Conservation (phyloP, 2,888 invertebrate genomes). For the Urechis unicinctus region DNA sequence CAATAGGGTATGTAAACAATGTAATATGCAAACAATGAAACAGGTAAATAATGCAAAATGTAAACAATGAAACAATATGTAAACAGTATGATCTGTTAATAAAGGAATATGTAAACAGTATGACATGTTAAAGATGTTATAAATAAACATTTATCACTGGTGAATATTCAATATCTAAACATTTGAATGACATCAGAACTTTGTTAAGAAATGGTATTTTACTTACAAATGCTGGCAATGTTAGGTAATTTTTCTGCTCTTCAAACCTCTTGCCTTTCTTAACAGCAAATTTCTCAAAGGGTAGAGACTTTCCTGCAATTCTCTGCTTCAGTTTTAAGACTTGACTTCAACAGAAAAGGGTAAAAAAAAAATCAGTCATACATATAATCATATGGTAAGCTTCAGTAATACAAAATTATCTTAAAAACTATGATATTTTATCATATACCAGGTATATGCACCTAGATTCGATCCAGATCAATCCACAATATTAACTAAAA, state of each 20-base stretch:
- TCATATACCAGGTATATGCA: neutral
- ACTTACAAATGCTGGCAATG: slow-evolving; percentile 68
- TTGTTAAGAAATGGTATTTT: no score
- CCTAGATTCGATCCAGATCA: neutral
- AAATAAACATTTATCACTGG: no score
- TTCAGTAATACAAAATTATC: neutral
- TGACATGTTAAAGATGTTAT: no score
- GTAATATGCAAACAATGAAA: neutral
- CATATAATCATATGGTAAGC: neutral
- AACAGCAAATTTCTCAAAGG: slow-evolving; percentile 94
- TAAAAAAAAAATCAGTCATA: neutral
- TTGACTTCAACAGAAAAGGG: slow-evolving; percentile 55
- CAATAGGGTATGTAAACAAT: neutral
- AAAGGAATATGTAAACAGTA: no score
- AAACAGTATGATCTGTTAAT: no score
- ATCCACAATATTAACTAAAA: neutral
- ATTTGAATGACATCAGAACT: neutral
- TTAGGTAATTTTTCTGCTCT: slow-evolving; percentile 65
- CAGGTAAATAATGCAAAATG: no score
- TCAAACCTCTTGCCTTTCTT: slow-evolving; percentile 75
- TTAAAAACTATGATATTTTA: neutral
- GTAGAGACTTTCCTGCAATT: slow-evolving; percentile 92
- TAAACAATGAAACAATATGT: no score
- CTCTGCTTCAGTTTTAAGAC: slow-evolving; percentile 78
- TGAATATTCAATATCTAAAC: no score